These are phyloP conservation scores for Eristalis pertinax DNA, from an alignment of 2,888 invertebrate genomes.

Conservation along the genomic window DNA sequence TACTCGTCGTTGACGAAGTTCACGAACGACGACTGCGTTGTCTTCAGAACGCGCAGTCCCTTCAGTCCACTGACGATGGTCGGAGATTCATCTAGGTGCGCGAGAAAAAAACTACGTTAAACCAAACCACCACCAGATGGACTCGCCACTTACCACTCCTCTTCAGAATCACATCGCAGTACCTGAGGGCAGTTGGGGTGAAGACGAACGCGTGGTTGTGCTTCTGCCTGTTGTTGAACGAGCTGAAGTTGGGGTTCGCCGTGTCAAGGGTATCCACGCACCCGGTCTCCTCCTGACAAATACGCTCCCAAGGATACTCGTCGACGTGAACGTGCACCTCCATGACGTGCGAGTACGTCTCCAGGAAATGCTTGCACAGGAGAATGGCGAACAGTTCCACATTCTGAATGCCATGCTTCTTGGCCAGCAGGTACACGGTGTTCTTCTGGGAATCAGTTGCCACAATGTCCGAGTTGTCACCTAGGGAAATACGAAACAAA, in stretches of 20 bases:
- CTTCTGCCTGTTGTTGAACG: conserved; percentile 78
- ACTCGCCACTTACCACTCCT: conserved; percentile 85
- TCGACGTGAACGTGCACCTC: conserved; percentile 87
- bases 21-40: conserved; percentile 90
- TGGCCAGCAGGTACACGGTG: conserved; percentile 90
- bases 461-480: conserved; percentile 90
- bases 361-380: conserved; percentile 88
- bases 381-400: conserved; percentile 90
- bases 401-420: conserved; percentile 88
- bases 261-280: conserved; percentile 76
- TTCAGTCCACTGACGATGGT: conserved; percentile 87
- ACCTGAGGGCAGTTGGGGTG: conserved; percentile 86
- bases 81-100: conserved; percentile 82
- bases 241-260: conserved; percentile 67
- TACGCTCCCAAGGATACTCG: conserved; percentile 90
- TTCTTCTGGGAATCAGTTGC: conserved; percentile 93
- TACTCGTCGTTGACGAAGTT: conserved; percentile 91
- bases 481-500: conserved; percentile 69
- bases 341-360: conserved; percentile 88
- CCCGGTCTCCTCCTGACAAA: conserved; percentile 82
- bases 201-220: conserved; percentile 91
- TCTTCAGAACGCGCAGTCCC: conserved; percentile 88
- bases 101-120: neutral
- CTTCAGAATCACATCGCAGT: conserved; percentile 86
- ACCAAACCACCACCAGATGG: neutral